Percentiles rank a stretch among this genome's conserved stretches.
phyloP scores from a whole-genome alignment of 2,888 invertebrate genomes.

The Calameuta pallipes region DNA sequence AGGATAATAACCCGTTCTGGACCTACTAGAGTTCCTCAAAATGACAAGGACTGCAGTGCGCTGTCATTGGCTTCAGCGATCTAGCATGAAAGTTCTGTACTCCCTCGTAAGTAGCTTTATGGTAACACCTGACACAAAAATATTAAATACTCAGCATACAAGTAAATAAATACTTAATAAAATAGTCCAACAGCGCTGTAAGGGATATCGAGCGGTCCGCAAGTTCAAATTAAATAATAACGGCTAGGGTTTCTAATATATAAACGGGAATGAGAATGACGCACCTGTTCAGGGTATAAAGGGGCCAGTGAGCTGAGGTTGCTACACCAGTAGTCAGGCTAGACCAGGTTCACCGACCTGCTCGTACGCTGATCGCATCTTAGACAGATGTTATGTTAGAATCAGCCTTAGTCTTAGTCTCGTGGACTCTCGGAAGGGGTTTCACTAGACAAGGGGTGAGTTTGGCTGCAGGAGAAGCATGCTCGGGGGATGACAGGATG shows the following conservation, averaged over 20 bases:
- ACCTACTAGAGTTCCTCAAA: background rate
- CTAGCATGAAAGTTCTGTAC: background rate
- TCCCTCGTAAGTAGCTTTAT: background rate
- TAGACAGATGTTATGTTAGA: background rate
- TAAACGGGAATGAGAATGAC: too few relatives aligned
- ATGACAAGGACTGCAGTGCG: background rate
- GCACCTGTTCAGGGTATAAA: background rate
- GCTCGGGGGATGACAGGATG: background rate
- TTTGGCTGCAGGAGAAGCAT: constrained; percentile 5
- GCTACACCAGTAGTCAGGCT: background rate
- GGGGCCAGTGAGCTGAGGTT: background rate
- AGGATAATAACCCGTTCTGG: background rate
- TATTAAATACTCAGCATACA: background rate
- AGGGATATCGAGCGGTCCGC: background rate
- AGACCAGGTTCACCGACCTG: background rate
- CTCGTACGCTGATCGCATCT: background rate
- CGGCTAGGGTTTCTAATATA: too few relatives aligned
- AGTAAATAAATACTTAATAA: background rate
- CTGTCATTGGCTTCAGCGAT: background rate
- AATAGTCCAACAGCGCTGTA: background rate
- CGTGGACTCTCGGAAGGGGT: background rate
- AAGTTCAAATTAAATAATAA: background rate
- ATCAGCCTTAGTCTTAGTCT: background rate
- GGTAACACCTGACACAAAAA: background rate
- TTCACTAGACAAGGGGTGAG: constrained; percentile 14